phyloP scores from a whole-genome alignment of 2,888 invertebrate species.

The Silvanus unidentatus region DNA sequence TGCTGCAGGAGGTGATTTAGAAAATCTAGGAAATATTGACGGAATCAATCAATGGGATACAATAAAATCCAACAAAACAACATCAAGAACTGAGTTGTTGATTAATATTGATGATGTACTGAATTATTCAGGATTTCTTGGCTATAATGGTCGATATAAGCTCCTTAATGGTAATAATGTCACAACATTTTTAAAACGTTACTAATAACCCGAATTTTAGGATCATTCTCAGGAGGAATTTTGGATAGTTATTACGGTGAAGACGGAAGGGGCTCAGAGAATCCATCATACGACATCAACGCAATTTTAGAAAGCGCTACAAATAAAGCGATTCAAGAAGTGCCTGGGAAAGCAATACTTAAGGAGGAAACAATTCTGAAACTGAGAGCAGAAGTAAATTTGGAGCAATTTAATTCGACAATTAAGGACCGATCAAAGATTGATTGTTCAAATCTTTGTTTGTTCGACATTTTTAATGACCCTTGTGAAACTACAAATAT shows the following conservation, averaged over 20 bases:
- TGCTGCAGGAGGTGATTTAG: slow-evolving; percentile 42
- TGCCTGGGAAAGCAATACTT: slow-evolving; percentile 15
- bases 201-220: slow-evolving; percentile 14
- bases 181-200: too few relatives aligned
- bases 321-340: slow-evolving; percentile 30
- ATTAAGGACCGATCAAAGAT: slow-evolving; percentile 9
- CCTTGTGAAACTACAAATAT: slow-evolving; percentile 40
- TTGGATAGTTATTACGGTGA: slow-evolving; percentile 32
- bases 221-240: slow-evolving; percentile 24
- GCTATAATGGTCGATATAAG: slow-evolving; percentile 34
- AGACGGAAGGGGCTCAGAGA: slow-evolving; percentile 23
- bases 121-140: slow-evolving; percentile 39
- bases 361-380: slow-evolving; percentile 17
- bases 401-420: slow-evolving; percentile 12
- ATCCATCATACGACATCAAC: slow-evolving; percentile 28
- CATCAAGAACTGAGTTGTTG: slow-evolving; percentile 22
- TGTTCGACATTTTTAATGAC: slow-evolving; percentile 37
- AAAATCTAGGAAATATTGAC: slow-evolving; percentile 35
- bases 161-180: slow-evolving; percentile 38
- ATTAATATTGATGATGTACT: slow-evolving; percentile 41
- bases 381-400: slow-evolving; percentile 20
- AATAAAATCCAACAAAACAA: slow-evolving; percentile 25
- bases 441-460: slow-evolving; percentile 25
- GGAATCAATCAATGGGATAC: slow-evolving; percentile 42
- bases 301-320: slow-evolving; percentile 28